Evolutionary conservation across 2,797 vertebrate species (phyloP).

Genomic region (Vespertilio murinus): DNA sequence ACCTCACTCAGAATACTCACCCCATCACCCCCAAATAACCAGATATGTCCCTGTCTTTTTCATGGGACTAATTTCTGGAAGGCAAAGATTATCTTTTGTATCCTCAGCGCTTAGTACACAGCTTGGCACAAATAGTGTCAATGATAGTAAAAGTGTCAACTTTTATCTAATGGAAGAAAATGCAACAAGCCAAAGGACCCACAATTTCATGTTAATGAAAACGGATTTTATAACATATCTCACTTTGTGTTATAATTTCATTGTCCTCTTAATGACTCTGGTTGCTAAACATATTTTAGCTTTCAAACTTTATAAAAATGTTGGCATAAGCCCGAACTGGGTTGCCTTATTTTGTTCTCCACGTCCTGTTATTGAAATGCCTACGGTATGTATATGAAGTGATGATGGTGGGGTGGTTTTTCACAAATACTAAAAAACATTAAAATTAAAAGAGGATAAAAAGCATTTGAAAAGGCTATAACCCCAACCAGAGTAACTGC

Average conservation of each 20-base stretch:
- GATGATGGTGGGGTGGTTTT: not conserved
- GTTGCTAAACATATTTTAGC: not conserved
- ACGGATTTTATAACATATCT: not conserved
- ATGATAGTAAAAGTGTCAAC: not conserved
- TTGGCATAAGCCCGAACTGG: not conserved
- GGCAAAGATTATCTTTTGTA: not conserved
- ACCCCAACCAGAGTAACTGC: conserved; percentile 64
- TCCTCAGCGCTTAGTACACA: too few relatives aligned
- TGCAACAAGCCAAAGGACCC: not conserved
- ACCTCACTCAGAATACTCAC: not conserved
- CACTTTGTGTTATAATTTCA: not conserved
- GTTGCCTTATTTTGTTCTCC: not conserved
- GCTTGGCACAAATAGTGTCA: not conserved
- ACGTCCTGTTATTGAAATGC: not conserved
- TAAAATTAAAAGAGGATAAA: conserved; percentile 12
- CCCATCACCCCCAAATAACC: not conserved
- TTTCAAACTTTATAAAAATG: not conserved
- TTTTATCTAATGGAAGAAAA: not conserved
- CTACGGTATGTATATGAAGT: not conserved
- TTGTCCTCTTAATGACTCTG: not conserved
- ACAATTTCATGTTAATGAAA: not conserved
- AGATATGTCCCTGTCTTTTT: not conserved
- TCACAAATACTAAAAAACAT: conserved; percentile 41
- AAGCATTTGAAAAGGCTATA: not conserved
- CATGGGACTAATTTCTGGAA: not conserved